phyloP scores from a whole-genome alignment of 2,797 vertebrate genomes.

The Crax fasciolata region DNA sequence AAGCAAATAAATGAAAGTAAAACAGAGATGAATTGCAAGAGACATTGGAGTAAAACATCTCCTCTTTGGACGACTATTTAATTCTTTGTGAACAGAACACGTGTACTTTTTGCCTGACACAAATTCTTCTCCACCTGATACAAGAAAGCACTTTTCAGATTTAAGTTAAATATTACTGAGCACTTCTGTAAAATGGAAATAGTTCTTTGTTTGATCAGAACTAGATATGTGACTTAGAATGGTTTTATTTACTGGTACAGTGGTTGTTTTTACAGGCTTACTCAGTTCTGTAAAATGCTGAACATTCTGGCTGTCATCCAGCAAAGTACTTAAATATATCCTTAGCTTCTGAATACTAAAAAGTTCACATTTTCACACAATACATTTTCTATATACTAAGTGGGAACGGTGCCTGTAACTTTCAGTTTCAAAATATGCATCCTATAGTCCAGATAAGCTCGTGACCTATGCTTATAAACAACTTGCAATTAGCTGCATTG shows the following conservation, averaged over 20 bases:
- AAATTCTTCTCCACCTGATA: neutral
- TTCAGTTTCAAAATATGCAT: neutral
- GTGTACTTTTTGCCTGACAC: neutral
- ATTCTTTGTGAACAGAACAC: neutral
- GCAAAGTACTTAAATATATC: constrained; percentile 11
- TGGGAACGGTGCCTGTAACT: neutral
- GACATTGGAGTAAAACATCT: neutral
- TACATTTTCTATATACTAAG: neutral
- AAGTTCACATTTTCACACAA: neutral
- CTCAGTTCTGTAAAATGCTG: neutral
- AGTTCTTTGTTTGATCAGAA: neutral
- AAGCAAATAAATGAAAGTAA: neutral
- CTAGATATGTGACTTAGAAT: neutral
- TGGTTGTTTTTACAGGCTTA: neutral
- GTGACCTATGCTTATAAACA: neutral
- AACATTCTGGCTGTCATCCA: neutral
- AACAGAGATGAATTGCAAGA: neutral
- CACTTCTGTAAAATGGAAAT: neutral
- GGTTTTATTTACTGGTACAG: neutral
- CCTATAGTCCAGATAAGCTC: neutral
- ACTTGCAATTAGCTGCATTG: neutral
- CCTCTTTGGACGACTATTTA: neutral
- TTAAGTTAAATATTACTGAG: neutral
- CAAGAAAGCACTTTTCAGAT: neutral
- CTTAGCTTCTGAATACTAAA: neutral